These are phyloP conservation scores for Melanotaenia boesemani DNA, from an alignment of 2,797 vertebrate species.

Conservation along the genomic window DNA sequence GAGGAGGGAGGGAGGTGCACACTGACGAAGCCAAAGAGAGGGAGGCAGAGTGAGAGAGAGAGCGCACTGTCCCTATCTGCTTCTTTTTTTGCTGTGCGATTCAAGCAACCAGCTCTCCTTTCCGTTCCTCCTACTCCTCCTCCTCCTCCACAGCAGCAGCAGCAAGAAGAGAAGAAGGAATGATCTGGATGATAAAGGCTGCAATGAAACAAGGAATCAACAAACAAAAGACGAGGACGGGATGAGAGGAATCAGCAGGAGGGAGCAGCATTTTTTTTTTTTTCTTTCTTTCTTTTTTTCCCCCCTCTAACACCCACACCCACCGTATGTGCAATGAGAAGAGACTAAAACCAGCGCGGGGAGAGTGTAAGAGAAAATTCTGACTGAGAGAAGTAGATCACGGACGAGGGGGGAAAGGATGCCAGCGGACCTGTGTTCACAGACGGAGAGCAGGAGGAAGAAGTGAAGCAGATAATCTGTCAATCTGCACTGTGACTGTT, in stretches of 20 bases:
- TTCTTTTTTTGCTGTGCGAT: conserved; percentile 67
- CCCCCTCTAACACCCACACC: conserved; percentile 43
- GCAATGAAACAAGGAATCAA: conserved; percentile 18
- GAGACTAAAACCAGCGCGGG: conserved; percentile 40
- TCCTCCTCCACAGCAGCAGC: conserved; percentile 57
- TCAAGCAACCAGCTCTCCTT: conserved; percentile 61
- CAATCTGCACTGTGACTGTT: conserved; percentile 37
- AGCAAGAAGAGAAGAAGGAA: conserved; percentile 32
- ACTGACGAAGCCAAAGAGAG: conserved; percentile 59
- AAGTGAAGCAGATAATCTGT: conserved; percentile 45
- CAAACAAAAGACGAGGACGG: conserved; percentile 19
- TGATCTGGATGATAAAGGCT: conserved; percentile 8
- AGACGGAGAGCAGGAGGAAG: conserved; percentile 43
- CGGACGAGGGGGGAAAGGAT: conserved; percentile 37
- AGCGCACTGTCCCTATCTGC: conserved; percentile 71
- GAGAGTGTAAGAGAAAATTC: conserved; percentile 14
- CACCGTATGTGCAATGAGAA: conserved; percentile 35
- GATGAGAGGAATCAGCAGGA: conserved; percentile 34
- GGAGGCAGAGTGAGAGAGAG: conserved; percentile 56
- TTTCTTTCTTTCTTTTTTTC: background rate
- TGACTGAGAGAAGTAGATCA: conserved; percentile 56
- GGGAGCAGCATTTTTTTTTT: conserved; percentile 35
- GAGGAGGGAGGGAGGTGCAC: conserved; percentile 62
- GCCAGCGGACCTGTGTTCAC: conserved; percentile 43
- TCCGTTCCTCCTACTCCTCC: conserved; percentile 58